These are phyloP conservation scores for Drosophila anomalata DNA, from an alignment of 2,888 invertebrate species.

Conservation along the genomic window DNA sequence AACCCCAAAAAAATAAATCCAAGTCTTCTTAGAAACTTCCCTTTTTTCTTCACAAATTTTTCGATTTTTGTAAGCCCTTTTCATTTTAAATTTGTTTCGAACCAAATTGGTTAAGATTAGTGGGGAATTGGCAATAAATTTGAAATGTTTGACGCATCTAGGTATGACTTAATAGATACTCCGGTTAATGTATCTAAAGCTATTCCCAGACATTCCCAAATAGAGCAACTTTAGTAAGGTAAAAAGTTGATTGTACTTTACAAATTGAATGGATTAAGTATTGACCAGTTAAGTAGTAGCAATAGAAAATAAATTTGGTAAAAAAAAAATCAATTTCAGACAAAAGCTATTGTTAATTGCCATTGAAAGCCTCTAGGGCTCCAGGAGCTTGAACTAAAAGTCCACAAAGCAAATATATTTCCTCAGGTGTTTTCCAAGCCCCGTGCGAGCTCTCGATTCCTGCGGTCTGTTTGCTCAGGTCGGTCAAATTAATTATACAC, in stretches of 20 bases:
- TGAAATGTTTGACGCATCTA: not conserved
- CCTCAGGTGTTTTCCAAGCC: conserved; percentile 4
- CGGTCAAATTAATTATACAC: conserved; percentile 68
- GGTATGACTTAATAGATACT: too few species aligned
- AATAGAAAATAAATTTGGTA: not conserved
- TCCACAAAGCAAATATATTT: conserved; percentile 7
- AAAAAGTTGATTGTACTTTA: too few species aligned
- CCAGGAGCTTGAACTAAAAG: not conserved
- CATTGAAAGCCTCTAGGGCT: not conserved
- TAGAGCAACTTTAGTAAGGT: not conserved
- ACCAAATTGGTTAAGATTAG: not conserved
- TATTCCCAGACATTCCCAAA: not conserved
- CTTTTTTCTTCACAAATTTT: not conserved
- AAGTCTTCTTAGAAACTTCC: not conserved
- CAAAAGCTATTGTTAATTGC: not conserved
- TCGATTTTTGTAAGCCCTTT: too few species aligned
- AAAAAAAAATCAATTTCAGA: not conserved
- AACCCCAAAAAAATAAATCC: not conserved
- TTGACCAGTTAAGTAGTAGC: not conserved
- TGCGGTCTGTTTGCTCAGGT: conserved; percentile 51
- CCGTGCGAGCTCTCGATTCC: conserved; percentile 17
- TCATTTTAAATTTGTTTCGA: not conserved
- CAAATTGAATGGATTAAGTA: too few species aligned
- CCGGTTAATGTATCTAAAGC: not conserved
- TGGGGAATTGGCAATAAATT: not conserved